Evolutionary conservation across 2,113 vertebrate species (phyloP).

Genomic region (Mionectes macconnelli): DNA sequence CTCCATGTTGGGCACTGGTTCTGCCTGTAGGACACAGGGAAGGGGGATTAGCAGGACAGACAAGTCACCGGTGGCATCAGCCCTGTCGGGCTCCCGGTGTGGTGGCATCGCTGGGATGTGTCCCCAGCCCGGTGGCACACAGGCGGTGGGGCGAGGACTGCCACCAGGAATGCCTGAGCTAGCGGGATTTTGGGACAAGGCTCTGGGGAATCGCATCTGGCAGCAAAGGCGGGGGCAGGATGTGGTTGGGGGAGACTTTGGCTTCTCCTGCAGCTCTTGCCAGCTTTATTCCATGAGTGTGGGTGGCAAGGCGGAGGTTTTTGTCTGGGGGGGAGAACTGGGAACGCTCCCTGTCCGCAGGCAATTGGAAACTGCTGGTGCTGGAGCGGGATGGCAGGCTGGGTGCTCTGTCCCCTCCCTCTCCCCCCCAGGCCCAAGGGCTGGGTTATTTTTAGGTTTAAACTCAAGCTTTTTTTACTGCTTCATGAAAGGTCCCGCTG

Average conservation of each 20-base stretch:
- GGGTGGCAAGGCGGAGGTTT: constrained; percentile 5
- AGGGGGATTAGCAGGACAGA: not conserved
- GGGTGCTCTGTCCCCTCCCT: not conserved
- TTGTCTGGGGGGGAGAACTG: not conserved
- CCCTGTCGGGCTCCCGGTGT: rapidly evolving
- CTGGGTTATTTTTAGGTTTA: constrained; percentile 19
- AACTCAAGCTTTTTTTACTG: not conserved
- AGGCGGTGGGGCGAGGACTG: rapidly evolving
- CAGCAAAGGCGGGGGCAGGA: not conserved
- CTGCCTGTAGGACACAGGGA: not conserved
- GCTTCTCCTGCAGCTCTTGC: not conserved
- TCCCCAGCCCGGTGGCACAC: not conserved
- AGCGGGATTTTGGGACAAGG: not conserved
- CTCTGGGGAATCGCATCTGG: not conserved
- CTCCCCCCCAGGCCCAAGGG: not conserved
- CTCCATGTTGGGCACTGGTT: rapidly evolving
- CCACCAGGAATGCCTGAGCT: not conserved
- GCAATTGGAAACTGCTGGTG: not conserved
- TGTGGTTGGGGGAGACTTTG: not conserved
- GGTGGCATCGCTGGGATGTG: rapidly evolving
- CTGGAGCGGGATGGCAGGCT: not conserved
- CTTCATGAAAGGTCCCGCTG: not conserved
- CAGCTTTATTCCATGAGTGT: not conserved
- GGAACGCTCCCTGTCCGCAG: not conserved
- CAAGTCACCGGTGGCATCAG: not conserved